Evolutionary conservation across 2,797 vertebrate genomes (phyloP), one percentile per base, ranked within the genome.

Genomic region (Picus viridis): DNA sequence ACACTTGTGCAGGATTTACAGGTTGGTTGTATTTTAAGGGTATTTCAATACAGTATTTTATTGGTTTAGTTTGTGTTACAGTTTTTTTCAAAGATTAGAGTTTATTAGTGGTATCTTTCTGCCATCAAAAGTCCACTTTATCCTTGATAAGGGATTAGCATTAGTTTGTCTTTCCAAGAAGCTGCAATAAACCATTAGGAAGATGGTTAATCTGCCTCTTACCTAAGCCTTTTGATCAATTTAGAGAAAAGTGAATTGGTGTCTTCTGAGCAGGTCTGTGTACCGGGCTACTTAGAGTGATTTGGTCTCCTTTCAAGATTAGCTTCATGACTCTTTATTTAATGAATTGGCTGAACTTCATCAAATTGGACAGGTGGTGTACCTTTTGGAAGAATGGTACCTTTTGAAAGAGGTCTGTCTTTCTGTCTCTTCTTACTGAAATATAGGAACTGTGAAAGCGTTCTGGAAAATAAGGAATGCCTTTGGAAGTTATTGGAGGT

Each of bases 171-270:
- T 89, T 77, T 91, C 75, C 86, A 89, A 92, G 90, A 72, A 93
- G 62, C 78, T 71, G 41, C 72, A 69, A 54, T 23, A 22, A 58
- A 74, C 81, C 64, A 58, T 87, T 29, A 92, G 92, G 78, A 89
- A 76, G 65, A 71, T 83, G 62, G 75, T 68, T 92, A 77, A 87
- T 95, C 94, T 93, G 47, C 70, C 59, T 69, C 86, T 89, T 89
- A 79, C 17, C 27, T 83, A 89, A 90, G 58, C 59, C 69, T 95
- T 94, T 87, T 87, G 92, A 93, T 94, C 86, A 95, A 71, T 87
- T 84, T 61, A 86, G 75, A 77, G 86, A 58, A 45, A 83, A 95
- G 86, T 77, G 92, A 94, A 77, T 80, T 7, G 82, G 19, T 87
- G 54, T 62, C 82, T 92, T 77, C 39, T 24, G 23, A 93, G 41